phyloP scores from a whole-genome alignment of 2,113 vertebrate genomes.

The Tragelaphus scriptus region DNA sequence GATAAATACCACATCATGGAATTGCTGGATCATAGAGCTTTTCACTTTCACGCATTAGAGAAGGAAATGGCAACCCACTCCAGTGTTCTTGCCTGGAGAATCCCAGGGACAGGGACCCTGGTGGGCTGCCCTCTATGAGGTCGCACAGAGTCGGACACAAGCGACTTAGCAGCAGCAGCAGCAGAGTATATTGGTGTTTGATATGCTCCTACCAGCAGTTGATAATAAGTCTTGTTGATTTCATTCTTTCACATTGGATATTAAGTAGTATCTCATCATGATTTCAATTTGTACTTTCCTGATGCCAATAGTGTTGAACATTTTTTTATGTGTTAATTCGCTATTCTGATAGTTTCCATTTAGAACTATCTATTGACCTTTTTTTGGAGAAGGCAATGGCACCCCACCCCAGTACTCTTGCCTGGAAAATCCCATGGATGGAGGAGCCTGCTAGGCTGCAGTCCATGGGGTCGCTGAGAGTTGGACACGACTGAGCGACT shows the following conservation, averaged over 20 bases:
- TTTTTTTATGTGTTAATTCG: background rate
- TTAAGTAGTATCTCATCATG: background rate
- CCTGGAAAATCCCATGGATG: too few species aligned
- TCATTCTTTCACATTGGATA: background rate
- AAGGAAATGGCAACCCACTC: too few species aligned
- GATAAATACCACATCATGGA: background rate
- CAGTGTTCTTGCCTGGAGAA: too few species aligned
- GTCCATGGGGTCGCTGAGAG: too few species aligned
- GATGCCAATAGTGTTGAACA: background rate
- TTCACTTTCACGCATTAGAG: too few species aligned
- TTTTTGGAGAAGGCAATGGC: background rate
- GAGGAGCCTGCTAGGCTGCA: too few species aligned
- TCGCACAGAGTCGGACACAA: rapidly evolving
- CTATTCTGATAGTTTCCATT: background rate
- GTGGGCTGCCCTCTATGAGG: rapidly evolving
- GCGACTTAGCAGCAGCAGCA: too few species aligned
- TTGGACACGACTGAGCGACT: too few species aligned
- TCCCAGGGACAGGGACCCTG: background rate
- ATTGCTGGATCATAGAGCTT: background rate
- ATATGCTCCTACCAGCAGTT: background rate
- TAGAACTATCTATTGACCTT: background rate
- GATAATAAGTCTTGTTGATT: background rate
- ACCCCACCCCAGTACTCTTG: too few species aligned
- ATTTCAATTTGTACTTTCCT: background rate
- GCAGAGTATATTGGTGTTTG: background rate